phyloP scores from a whole-genome alignment of 2,113 vertebrate genomes.

The Tenebrosternarchus preto region DNA sequence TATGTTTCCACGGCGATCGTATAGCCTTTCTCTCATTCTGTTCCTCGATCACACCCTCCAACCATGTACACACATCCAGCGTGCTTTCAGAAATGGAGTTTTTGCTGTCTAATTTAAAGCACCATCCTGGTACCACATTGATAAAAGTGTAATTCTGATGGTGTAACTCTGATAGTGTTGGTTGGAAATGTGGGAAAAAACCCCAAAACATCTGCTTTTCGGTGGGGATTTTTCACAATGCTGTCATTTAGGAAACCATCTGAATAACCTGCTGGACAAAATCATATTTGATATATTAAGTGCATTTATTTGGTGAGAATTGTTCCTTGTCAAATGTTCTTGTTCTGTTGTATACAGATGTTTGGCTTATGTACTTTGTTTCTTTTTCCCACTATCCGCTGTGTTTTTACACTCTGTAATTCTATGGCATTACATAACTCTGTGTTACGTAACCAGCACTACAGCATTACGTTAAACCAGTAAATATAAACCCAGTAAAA shows the following conservation, averaged over 20 bases:
- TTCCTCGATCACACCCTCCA: conserved; percentile 21
- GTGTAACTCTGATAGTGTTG: conserved; percentile 36
- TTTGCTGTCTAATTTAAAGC: conserved; percentile 62
- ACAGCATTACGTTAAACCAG: too few relatives aligned
- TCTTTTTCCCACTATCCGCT: too few relatives aligned
- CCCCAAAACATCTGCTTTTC: conserved; percentile 57
- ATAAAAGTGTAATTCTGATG: conserved; percentile 66
- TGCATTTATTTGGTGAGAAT: conserved; percentile 58
- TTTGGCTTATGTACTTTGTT: not conserved
- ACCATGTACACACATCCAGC: conserved; percentile 51
- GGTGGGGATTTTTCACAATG: conserved; percentile 44
- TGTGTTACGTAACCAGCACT: too few relatives aligned
- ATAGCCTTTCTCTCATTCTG: not conserved
- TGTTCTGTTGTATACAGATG: conserved; percentile 44
- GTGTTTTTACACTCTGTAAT: too few relatives aligned
- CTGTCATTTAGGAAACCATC: conserved; percentile 63
- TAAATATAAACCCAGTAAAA: too few relatives aligned
- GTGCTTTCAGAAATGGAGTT: conserved; percentile 61
- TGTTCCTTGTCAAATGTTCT: conserved; percentile 44
- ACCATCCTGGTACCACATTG: conserved; percentile 49
- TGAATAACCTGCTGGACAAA: conserved; percentile 61
- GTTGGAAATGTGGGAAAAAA: conserved; percentile 54
- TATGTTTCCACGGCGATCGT: conserved; percentile 14
- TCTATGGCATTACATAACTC: too few relatives aligned
- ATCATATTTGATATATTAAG: conserved; percentile 58